Percentiles rank a stretch among this genome's conserved stretches.
These are phyloP conservation scores for Axinella damicornis DNA, from an alignment of 37 sponge, comb jelly and placozoan genomes.

Conservation along the genomic window DNA sequence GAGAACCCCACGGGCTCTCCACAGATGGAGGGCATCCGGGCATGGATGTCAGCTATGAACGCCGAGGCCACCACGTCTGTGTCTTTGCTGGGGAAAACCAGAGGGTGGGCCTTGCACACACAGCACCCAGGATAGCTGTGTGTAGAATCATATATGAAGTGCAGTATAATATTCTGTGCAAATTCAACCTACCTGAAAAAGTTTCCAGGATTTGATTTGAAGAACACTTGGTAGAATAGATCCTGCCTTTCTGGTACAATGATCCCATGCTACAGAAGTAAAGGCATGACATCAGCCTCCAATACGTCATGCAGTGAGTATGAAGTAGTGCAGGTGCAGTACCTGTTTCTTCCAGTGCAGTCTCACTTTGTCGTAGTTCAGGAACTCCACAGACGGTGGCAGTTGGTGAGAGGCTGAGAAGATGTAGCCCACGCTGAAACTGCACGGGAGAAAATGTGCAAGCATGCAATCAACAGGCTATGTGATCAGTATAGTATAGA, in stretches of 20 bases:
- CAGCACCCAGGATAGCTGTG: constrained; percentile 83
- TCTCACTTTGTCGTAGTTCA: constrained; percentile 63
- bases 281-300: neutral
- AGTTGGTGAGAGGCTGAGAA: constrained; percentile 60
- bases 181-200: constrained; percentile 61
- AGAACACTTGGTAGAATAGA: constrained; percentile 72
- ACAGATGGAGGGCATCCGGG: constrained; percentile 67
- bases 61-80: constrained; percentile 17
- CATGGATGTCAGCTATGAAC: constrained; percentile 56
- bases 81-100: constrained; percentile 36
- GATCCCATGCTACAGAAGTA: constrained; percentile 71
- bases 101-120: constrained; percentile 64
- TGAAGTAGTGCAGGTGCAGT: neutral
- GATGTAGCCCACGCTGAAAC: constrained; percentile 57
- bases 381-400: constrained; percentile 42
- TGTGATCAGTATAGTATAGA: no score
- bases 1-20: constrained; percentile 42
- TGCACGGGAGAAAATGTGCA: no score
- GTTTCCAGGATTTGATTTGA: constrained; percentile 51
- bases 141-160: no score
- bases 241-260: constrained; percentile 72
- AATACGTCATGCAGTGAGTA: neutral
- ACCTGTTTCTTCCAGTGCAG: constrained; percentile 92
- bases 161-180: neutral
- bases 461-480: no score